These are phyloP conservation scores for Geococcyx californianus DNA, from an alignment of 2,113 vertebrate genomes.

Conservation along the genomic window DNA sequence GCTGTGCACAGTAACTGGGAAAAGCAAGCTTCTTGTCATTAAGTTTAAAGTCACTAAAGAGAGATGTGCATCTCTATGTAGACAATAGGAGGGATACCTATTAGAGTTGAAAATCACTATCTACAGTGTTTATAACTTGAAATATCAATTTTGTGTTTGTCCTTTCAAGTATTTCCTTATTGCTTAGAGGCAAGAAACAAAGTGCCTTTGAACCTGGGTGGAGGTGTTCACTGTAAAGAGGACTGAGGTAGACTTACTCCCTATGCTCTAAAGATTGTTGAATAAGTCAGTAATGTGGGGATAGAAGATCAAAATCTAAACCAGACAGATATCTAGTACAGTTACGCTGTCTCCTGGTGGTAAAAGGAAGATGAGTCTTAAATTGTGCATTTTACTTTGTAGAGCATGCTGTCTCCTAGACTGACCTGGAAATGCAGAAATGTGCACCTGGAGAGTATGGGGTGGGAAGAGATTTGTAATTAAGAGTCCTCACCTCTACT, in stretches of 20 bases:
- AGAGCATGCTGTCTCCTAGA: background rate
- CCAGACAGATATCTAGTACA: background rate
- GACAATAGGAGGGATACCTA: background rate
- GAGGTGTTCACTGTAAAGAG: background rate
- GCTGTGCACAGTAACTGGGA: background rate
- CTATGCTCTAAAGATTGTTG: background rate
- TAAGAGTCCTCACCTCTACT: background rate
- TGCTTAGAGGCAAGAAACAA: background rate
- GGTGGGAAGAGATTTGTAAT: background rate
- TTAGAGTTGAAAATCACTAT: background rate
- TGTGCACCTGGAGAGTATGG: background rate
- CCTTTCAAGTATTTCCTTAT: slow-evolving; percentile 1
- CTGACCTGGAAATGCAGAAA: background rate
- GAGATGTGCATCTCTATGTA: background rate
- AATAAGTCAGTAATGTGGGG: background rate
- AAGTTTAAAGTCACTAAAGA: background rate
- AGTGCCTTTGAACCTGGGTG: background rate
- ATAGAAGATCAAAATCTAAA: slow-evolving; percentile 1
- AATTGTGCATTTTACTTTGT: background rate
- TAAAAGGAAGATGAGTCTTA: background rate
- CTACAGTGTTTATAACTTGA: background rate
- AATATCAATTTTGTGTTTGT: background rate
- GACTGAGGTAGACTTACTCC: background rate
- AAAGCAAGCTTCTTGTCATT: background rate
- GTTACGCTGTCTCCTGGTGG: background rate